These are phyloP conservation scores for Herpetotheres cachinnans DNA, from an alignment of 2,113 vertebrate genomes.

Conservation along the genomic window DNA sequence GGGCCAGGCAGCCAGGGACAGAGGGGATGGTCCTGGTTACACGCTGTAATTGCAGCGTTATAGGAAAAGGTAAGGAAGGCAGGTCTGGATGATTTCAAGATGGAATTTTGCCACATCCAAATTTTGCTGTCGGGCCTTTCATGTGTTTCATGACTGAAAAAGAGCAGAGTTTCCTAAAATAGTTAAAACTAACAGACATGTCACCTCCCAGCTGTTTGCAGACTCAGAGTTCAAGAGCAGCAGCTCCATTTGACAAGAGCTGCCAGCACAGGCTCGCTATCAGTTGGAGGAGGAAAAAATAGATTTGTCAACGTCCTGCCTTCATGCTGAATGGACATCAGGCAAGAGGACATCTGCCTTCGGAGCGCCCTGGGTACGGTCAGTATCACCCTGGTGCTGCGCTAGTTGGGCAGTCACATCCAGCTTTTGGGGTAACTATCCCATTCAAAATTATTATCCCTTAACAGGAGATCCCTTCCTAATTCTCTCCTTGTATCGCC, in stretches of 20 bases:
- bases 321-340: neutral
- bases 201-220: neutral
- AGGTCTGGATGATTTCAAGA: neutral
- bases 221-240: neutral
- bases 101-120: neutral
- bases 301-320: neutral
- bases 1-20: neutral
- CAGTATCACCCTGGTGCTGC: neutral
- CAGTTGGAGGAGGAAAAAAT: neutral
- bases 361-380: neutral
- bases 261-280: neutral
- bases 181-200: neutral
- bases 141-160: neutral
- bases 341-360: neutral
- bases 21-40: neutral
- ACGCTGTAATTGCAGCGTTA: fast-evolving
- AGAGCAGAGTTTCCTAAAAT: neutral
- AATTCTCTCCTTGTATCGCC: neutral
- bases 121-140: neutral
- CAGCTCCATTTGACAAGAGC: neutral
- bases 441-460: neutral
- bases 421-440: neutral
- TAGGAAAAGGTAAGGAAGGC: neutral
- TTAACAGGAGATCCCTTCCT: neutral
- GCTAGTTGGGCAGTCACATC: neutral